Conservation (phyloP, 2,113 vertebrate species). For the Chloropsis cyanopogon region DNA sequence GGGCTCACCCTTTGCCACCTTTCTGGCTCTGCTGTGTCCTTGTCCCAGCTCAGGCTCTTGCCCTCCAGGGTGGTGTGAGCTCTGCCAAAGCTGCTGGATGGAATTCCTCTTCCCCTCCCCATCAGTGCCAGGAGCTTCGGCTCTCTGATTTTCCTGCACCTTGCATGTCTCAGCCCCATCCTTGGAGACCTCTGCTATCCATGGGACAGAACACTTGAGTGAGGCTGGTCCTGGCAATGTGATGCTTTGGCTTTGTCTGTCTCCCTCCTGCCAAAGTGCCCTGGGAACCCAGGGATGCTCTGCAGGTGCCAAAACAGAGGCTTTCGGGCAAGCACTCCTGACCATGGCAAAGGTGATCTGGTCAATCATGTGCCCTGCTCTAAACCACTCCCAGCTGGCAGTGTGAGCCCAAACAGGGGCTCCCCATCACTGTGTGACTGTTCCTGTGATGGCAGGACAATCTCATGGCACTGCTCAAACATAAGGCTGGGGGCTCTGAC, state of each 20-base stretch:
- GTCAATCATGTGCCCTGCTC: neutral
- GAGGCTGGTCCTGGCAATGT: neutral
- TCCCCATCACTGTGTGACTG: neutral
- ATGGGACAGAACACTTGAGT: rapidly evolving
- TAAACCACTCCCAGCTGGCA: neutral
- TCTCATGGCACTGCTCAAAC: neutral
- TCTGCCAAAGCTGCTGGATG: neutral
- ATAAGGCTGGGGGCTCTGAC: rapidly evolving
- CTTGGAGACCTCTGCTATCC: neutral
- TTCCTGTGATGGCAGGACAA: neutral
- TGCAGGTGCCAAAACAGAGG: neutral
- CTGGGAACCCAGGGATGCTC: neutral
- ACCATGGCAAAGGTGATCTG: neutral
- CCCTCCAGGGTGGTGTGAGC: neutral
- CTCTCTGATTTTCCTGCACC: neutral
- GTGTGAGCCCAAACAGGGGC: neutral
- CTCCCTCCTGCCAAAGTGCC: neutral
- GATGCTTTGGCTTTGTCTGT: neutral
- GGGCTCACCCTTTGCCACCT: neutral
- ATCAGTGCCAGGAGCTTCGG: neutral
- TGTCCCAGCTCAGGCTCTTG: neutral
- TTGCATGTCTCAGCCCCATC: neutral
- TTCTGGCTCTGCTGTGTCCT: neutral
- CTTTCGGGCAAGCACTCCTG: rapidly evolving
- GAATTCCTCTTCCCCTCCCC: neutral